A percentile compares a stretch with the other conserved stretches of the same genome.
phyloP scores from a whole-genome alignment of 2,113 vertebrate genomes.

The Callionymus lyra region DNA sequence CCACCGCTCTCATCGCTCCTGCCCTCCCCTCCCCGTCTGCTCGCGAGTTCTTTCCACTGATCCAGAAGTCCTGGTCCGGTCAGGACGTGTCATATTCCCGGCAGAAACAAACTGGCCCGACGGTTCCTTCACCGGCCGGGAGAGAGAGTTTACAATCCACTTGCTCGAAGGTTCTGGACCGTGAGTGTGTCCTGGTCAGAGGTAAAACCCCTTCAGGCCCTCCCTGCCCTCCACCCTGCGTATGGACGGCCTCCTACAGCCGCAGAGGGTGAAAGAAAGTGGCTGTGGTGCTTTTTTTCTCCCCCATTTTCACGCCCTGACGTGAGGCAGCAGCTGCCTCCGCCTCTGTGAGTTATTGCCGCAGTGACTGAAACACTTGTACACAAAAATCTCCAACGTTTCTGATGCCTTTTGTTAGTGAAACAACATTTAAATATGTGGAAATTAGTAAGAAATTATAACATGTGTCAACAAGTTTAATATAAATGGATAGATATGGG shows the following conservation, averaged over 20 bases:
- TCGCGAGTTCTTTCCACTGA: slow-evolving; percentile 2
- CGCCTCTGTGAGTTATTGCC: slow-evolving; percentile 9
- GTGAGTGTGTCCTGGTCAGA: slow-evolving; percentile 47
- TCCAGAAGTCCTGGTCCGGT: no score
- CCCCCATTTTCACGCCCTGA: slow-evolving; percentile 39
- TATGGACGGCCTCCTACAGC: slow-evolving; percentile 41
- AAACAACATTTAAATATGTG: no score
- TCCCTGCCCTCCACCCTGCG: slow-evolving; percentile 49
- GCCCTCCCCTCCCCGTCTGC: slow-evolving; percentile 8
- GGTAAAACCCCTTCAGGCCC: slow-evolving; percentile 47
- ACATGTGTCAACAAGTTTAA: no score
- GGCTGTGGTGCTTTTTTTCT: slow-evolving; percentile 19
- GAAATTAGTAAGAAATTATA: no score
- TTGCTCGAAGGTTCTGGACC: slow-evolving; percentile 28
- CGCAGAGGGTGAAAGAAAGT: slow-evolving; percentile 25
- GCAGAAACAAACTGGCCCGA: no score
- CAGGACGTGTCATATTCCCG: no score
- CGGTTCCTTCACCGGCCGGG: no score
- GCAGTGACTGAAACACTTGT: no score
- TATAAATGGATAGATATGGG: no score
- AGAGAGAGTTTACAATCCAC: slow-evolving; percentile 1
- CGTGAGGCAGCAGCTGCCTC: slow-evolving; percentile 56
- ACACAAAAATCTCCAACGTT: no score
- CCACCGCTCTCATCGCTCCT: slow-evolving; percentile 18
- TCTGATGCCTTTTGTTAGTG: no score